Percentiles rank a stretch among this genome's conserved stretches.
Conservation (phyloP, 1,140 invertebrate genomes). For the Penaeus chinensis region DNA sequence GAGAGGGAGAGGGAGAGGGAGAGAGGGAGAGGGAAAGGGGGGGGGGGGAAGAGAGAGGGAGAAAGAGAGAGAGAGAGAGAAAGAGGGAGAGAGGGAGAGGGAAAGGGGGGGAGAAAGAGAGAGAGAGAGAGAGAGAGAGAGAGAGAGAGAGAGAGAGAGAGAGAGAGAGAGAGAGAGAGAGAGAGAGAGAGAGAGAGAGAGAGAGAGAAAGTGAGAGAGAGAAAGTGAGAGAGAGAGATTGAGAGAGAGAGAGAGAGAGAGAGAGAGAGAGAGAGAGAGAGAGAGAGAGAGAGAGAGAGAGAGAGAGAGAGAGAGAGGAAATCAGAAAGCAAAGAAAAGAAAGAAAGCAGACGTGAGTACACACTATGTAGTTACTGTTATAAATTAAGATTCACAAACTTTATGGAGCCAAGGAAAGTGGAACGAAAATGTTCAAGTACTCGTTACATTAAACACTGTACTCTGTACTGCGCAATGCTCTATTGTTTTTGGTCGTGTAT, state of each 20-base stretch:
- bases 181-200: neutral
- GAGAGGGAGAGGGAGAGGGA: neutral
- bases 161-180: neutral
- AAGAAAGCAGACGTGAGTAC: neutral
- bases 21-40: neutral
- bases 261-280: constrained; percentile 1
- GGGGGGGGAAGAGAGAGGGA: neutral
- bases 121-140: neutral
- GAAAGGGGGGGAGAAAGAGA: neutral
- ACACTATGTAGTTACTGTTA: neutral
- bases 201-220: neutral
- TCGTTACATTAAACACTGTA: too few species aligned
- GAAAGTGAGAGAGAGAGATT: neutral
- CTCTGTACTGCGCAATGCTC: too few species aligned
- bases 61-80: neutral
- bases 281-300: neutral
- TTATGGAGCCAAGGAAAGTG: neutral
- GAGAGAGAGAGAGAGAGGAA: neutral
- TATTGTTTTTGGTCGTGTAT: too few species aligned
- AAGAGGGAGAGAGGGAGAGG: neutral
- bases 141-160: neutral
- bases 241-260: neutral
- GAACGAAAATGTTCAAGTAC: too few species aligned
- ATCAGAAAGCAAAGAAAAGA: neutral
- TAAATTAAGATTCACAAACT: neutral